phyloP scores from a whole-genome alignment of 2,113 vertebrate species.

The Psettodes erumei region DNA sequence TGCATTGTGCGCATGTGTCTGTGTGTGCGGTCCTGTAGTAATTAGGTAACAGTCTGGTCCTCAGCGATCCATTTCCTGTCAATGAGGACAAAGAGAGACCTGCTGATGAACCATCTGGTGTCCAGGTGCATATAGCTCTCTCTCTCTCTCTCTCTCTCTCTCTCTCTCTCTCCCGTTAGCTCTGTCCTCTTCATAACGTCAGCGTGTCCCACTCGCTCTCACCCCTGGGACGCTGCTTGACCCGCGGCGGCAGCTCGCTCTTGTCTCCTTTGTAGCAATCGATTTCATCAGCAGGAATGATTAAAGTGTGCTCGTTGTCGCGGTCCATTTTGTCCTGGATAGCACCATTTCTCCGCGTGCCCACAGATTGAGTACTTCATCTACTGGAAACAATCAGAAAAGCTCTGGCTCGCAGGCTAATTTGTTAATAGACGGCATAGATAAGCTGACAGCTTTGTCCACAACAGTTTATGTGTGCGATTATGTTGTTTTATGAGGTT shows the following conservation, averaged over 20 bases:
- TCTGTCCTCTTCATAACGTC: conserved; percentile 26
- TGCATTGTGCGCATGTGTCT: background rate
- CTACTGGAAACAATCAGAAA: background rate
- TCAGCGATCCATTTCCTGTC: conserved; percentile 76
- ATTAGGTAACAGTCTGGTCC: conserved; percentile 71
- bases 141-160: background rate
- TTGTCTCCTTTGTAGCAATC: conserved; percentile 4
- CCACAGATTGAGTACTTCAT: background rate
- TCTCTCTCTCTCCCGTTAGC: conserved; percentile 28
- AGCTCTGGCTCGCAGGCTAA: conserved; percentile 1
- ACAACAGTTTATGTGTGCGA: background rate
- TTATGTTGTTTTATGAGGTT: background rate
- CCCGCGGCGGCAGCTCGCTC: conserved; percentile 22
- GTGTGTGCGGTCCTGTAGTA: conserved; percentile 57
- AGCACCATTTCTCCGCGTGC: background rate
- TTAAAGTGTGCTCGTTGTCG: conserved; percentile 16
- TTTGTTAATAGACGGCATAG: conserved; percentile 4
- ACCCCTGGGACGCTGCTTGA: conserved; percentile 36
- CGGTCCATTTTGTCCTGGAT: conserved; percentile 26
- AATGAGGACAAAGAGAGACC: conserved; percentile 68
- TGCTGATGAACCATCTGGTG: conserved; percentile 79
- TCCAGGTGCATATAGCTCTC: conserved; percentile 67
- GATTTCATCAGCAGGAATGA: conserved; percentile 35
- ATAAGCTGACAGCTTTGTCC: background rate
- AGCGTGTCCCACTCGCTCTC: conserved; percentile 34